Percentiles rank a stretch among this genome's conserved stretches.
These are phyloP conservation scores for Ceraclea dissimilis DNA, from an alignment of 2,888 invertebrate genomes.

Conservation along the genomic window DNA sequence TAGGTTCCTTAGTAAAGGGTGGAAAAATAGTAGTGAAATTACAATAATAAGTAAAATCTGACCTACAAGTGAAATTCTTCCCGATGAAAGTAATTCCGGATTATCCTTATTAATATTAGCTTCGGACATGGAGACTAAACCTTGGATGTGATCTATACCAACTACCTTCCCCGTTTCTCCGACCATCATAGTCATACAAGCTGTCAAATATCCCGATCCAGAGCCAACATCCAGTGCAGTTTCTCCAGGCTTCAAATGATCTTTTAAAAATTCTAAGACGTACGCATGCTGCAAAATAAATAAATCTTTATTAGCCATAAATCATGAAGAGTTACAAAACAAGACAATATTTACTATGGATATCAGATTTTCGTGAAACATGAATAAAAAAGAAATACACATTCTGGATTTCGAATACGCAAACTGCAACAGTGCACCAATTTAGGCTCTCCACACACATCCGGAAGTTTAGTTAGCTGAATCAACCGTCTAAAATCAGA, in stretches of 20 bases:
- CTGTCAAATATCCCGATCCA: conserved; percentile 88
- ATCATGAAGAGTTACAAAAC: no score
- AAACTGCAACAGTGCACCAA: no score
- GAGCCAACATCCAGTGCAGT: conserved; percentile 87
- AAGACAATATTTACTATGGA: no score
- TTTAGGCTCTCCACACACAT: no score
- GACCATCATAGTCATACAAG: conserved; percentile 83
- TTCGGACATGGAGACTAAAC: conserved; percentile 66
- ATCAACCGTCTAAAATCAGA: no score
- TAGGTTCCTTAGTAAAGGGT: no score
- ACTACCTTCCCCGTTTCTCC: conserved; percentile 61
- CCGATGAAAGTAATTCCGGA: conserved; percentile 58
- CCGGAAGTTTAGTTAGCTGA: no score
- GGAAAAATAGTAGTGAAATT: no score
- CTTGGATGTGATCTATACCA: conserved; percentile 87
- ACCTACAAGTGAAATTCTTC: conserved; percentile 65
- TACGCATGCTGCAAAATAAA: conserved; percentile 68
- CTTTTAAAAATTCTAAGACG: conserved; percentile 77
- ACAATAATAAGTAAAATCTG: conserved; percentile 29
- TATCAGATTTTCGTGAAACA: no score
- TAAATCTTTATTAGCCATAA: not conserved
- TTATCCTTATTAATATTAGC: conserved; percentile 72
- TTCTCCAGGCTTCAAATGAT: conserved; percentile 67
- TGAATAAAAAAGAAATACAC: no score
- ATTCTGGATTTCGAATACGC: no score